These are phyloP conservation scores for Lasioglossum lativentre DNA, from an alignment of 2,888 invertebrate species.

Conservation along the genomic window DNA sequence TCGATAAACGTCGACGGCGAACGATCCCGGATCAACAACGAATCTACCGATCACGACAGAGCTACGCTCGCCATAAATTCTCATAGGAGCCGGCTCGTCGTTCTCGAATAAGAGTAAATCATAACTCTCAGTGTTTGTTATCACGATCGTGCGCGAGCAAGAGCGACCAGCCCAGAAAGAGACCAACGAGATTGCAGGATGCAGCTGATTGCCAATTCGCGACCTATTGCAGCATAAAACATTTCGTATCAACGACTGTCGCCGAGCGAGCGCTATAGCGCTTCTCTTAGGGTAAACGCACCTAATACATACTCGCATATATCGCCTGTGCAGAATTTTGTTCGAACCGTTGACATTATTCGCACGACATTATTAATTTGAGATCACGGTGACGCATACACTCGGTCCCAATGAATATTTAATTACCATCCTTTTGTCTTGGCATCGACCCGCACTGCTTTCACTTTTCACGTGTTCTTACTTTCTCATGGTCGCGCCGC, in stretches of 20 bases:
- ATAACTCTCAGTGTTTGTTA: conserved; percentile 6
- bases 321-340: too few relatives aligned
- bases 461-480: conserved; percentile 70
- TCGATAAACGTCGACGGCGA: neutral
- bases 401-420: conserved; percentile 39
- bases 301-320: too few relatives aligned
- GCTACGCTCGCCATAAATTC: neutral
- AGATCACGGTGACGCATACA: neutral
- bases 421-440: conserved; percentile 52
- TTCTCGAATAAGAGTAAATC: conserved; percentile 2
- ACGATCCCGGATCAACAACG: neutral
- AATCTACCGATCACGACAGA: neutral
- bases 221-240: conserved; percentile 31
- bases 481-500: conserved; percentile 72
- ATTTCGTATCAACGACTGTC: conserved; percentile 19
- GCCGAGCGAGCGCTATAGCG: neutral
- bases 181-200: conserved; percentile 76
- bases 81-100: neutral
- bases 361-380: neutral
- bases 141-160: conserved; percentile 11
- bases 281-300: neutral
- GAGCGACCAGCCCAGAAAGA: conserved; percentile 35
- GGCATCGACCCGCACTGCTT: conserved; percentile 72
- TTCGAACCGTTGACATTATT: neutral
- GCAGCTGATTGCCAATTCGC: conserved; percentile 75